phyloP scores from a whole-genome alignment of 2,888 invertebrate species.

The Ephialtes manifestator region DNA sequence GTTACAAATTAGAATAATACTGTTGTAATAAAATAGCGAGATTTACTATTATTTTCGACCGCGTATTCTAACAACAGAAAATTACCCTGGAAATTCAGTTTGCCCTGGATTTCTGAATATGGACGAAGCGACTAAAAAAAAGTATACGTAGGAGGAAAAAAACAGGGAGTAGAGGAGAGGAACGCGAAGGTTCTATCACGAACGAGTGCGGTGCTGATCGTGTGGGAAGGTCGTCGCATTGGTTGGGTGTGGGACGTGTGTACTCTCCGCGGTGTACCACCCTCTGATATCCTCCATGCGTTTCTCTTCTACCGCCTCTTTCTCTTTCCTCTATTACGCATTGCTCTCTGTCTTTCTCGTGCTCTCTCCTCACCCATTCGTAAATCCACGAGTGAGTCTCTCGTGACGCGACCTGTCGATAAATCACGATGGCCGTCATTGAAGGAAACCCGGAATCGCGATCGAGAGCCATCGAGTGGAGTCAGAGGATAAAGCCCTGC shows the following conservation, averaged over 20 bases:
- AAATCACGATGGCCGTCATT: constrained; percentile 73
- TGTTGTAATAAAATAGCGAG: background rate
- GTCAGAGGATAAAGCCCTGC: constrained; percentile 45
- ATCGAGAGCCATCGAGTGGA: constrained; percentile 62
- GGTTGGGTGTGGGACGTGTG: constrained; percentile 23
- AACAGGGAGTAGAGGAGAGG: constrained; percentile 10
- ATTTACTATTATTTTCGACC: background rate
- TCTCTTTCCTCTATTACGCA: constrained; percentile 18
- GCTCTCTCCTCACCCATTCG: background rate
- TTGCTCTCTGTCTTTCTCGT: constrained; percentile 15
- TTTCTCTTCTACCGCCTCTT: constrained; percentile 24
- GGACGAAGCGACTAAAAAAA: constrained; percentile 23
- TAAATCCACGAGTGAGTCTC: constrained; percentile 63
- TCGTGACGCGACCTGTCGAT: constrained; percentile 76
- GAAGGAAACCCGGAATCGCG: constrained; percentile 61
- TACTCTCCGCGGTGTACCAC: constrained; percentile 22
- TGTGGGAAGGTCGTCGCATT: constrained; percentile 35
- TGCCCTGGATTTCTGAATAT: background rate
- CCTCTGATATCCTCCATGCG: constrained; percentile 20
- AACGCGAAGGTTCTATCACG: constrained; percentile 40
- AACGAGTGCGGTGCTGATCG: constrained; percentile 16
- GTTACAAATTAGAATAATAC: background rate
- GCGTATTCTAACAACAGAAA: background rate
- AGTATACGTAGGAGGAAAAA: background rate
- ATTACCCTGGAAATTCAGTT: constrained; percentile 15